These are phyloP conservation scores for Pseudococcus viburni DNA, from an alignment of 2,888 invertebrate species.

Conservation along the genomic window DNA sequence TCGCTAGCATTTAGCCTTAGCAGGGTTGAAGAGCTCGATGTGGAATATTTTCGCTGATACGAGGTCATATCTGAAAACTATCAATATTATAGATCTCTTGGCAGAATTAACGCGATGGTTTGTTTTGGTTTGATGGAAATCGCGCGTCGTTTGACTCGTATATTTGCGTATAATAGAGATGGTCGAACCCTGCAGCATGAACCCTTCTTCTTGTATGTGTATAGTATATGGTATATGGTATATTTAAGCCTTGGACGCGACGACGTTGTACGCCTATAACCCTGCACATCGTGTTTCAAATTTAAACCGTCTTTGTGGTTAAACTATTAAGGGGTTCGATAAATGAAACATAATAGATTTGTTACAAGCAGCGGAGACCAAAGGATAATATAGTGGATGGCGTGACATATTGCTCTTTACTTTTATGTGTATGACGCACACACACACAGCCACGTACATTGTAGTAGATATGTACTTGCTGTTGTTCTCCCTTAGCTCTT, in stretches of 20 bases:
- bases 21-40: background rate
- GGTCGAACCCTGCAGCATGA: background rate
- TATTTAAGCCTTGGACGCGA: background rate
- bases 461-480: background rate
- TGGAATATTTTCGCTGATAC: slow-evolving; percentile 3
- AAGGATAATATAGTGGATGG: slow-evolving; percentile 1
- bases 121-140: slow-evolving; percentile 35
- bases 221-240: too few relatives aligned
- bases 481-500: background rate
- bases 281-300: slow-evolving; percentile 33
- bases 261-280: background rate
- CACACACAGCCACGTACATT: background rate
- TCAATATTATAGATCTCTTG: background rate
- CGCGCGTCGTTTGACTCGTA: slow-evolving; percentile 28
- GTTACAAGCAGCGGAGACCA: slow-evolving; percentile 28
- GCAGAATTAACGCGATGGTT: slow-evolving; percentile 1
- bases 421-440: background rate
- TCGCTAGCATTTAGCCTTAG: background rate
- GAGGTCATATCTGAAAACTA: background rate
- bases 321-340: slow-evolving; percentile 30
- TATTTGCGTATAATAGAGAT: background rate
- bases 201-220: background rate
- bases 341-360: slow-evolving; percentile 43
- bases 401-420: slow-evolving; percentile 39
- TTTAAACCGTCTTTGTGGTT: slow-evolving; percentile 36